A percentile compares a stretch with the other conserved stretches of the same genome.
phyloP scores from a whole-genome alignment of 2,797 vertebrate species.

The Heterohyrax brucei region DNA sequence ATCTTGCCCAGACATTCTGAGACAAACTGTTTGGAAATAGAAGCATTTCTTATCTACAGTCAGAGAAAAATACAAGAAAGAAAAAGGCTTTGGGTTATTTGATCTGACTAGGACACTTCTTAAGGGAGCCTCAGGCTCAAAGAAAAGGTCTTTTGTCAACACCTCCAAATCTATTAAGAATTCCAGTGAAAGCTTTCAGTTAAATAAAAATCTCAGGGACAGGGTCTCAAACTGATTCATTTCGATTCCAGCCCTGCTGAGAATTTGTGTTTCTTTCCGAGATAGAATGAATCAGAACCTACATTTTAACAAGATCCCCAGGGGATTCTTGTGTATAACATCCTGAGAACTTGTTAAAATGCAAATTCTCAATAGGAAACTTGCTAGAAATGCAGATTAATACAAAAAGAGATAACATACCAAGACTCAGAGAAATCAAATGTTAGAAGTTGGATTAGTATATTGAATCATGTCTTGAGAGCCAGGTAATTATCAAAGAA shows the following conservation, averaged over 20 bases:
- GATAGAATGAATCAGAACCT: too few species aligned
- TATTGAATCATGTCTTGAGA: neutral
- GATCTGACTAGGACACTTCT: neutral
- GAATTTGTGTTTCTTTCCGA: too few species aligned
- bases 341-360: too few species aligned
- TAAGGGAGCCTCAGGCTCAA: neutral
- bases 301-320: too few species aligned
- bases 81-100: neutral
- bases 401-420: neutral
- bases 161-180: neutral
- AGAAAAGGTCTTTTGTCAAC: neutral
- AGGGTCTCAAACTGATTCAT: too few species aligned
- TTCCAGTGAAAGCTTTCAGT: neutral
- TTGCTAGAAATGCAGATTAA: too few species aligned
- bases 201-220: neutral
- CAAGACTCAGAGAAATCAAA: neutral
- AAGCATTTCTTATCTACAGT: neutral
- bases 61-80: slow-evolving; percentile 9
- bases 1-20: neutral
- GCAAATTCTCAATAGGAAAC: too few species aligned
- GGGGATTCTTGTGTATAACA: too few species aligned
- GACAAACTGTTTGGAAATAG: neutral
- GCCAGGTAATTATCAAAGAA: neutral
- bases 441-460: neutral
- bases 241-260: too few species aligned